A percentile compares a stretch with the other conserved stretches of the same genome.
Conservation (phyloP, 2,797 vertebrate species). For the Acanthiza pusilla region DNA sequence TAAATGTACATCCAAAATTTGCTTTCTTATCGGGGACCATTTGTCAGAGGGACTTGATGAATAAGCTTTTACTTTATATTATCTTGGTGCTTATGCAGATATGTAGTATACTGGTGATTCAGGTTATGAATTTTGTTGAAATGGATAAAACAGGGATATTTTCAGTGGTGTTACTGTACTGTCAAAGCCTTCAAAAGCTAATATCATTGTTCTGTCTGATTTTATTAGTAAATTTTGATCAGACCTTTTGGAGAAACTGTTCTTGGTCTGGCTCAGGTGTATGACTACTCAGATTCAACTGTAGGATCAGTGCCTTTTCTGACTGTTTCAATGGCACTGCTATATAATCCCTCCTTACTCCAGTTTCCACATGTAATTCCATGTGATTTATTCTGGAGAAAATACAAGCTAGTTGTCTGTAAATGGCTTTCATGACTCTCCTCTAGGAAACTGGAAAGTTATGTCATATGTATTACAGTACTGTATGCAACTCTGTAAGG, state of each 20-base stretch:
- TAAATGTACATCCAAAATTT: neutral
- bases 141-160: neutral
- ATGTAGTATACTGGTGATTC: neutral
- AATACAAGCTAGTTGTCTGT: neutral
- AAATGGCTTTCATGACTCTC: neutral
- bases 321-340: neutral
- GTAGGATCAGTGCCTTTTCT: neutral
- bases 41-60: neutral
- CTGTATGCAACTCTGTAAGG: neutral
- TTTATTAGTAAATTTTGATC: neutral
- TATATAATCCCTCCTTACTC: conserved; percentile 1
- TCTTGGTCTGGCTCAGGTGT: neutral
- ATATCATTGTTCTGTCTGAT: neutral
- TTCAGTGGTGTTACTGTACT: neutral
- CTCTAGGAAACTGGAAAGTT: neutral
- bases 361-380: neutral
- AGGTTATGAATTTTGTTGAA: neutral
- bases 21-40: conserved; percentile 23
- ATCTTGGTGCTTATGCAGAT: neutral
- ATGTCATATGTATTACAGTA: neutral
- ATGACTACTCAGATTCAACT: neutral
- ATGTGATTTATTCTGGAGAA: neutral
- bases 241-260: neutral
- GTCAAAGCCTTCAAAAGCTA: neutral
- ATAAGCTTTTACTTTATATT: neutral